Evolutionary conservation across 2,797 vertebrate genomes (phyloP).

Genomic region (Strix occidentalis): DNA sequence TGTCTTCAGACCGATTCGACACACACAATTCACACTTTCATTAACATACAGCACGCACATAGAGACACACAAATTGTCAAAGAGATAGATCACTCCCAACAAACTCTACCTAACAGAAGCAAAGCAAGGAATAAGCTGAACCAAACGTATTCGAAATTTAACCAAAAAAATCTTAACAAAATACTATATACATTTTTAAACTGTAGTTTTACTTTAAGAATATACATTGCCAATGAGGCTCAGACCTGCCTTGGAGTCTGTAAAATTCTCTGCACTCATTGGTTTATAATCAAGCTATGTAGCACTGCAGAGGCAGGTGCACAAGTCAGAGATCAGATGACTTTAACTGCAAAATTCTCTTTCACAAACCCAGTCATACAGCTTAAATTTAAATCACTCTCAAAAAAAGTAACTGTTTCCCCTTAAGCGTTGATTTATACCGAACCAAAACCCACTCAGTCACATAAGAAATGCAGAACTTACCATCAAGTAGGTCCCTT

Average conservation of each 20-base stretch:
- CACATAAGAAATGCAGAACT: slow-evolving; percentile 47
- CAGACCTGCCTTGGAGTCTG: neutral
- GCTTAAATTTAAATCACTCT: neutral
- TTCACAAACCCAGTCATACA: neutral
- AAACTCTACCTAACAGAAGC: neutral
- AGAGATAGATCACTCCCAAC: neutral
- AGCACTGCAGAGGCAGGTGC: neutral
- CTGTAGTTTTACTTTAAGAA: neutral
- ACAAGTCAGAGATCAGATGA: neutral
- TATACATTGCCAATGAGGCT: neutral
- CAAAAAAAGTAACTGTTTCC: neutral
- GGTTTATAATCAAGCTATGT: neutral
- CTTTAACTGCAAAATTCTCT: neutral
- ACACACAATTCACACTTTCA: neutral
- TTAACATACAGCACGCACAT: accelerated
- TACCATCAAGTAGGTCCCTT: slow-evolving; percentile 91
- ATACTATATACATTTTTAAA: neutral
- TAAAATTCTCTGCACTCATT: neutral
- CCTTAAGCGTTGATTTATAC: neutral
- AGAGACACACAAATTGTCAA: accelerated
- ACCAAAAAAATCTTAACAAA: neutral
- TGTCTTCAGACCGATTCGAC: neutral
- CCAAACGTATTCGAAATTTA: neutral
- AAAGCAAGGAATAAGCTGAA: neutral
- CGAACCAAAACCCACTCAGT: neutral